phyloP scores from a whole-genome alignment of 2,797 vertebrate species.

The Hydrophis major region DNA sequence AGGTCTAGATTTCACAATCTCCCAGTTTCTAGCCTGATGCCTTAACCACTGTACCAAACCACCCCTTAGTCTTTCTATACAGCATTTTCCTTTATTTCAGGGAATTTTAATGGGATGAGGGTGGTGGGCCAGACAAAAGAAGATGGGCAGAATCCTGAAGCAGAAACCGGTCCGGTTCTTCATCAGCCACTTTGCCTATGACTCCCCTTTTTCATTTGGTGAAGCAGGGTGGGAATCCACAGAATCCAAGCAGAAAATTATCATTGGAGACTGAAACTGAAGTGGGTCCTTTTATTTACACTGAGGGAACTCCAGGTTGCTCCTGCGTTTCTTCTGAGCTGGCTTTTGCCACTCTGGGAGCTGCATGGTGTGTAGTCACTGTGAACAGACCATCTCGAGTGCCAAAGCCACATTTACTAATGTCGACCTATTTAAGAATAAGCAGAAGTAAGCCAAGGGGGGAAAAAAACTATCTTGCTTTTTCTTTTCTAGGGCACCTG shows the following conservation, averaged over 20 bases:
- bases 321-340: background rate
- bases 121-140: background rate
- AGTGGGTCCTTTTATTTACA: background rate
- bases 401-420: background rate
- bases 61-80: background rate
- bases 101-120: background rate
- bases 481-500: background rate
- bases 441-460: background rate
- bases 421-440: background rate
- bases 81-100: background rate
- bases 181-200: background rate
- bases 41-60: background rate
- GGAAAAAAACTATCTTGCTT: fast-evolving
- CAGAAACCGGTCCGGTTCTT: background rate
- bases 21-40: background rate
- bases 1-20: background rate
- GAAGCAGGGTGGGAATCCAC: background rate
- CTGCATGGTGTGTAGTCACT: background rate
- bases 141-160: background rate
- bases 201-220: background rate
- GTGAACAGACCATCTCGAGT: background rate
- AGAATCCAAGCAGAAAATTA: background rate
- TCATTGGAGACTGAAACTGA: background rate
- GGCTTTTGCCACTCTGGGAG: background rate
- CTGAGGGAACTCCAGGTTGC: background rate